A percentile compares a stretch with the other conserved stretches of the same genome.
phyloP scores from a whole-genome alignment of 1,140 invertebrate genomes.

The Aphelinus atriplicis region DNA sequence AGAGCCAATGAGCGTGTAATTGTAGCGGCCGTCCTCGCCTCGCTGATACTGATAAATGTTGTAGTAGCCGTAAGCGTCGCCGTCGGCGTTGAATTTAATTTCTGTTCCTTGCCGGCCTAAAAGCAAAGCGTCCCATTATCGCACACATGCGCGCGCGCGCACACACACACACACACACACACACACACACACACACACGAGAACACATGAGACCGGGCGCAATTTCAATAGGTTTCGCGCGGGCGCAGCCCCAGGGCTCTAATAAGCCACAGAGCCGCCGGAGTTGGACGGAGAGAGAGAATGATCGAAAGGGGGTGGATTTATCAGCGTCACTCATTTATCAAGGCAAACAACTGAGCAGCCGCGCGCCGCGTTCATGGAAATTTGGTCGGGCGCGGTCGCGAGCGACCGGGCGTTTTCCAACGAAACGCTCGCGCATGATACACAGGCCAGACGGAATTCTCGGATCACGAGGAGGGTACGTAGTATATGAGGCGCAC shows the following conservation, averaged over 20 bases:
- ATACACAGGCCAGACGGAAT: no score
- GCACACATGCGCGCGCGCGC: no score
- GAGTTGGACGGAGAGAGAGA: neutral
- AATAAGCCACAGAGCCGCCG: neutral
- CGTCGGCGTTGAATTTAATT: constrained; percentile 73
- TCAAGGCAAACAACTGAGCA: neutral
- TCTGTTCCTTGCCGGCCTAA: constrained; percentile 71
- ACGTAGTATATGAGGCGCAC: no score
- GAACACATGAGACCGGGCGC: no score
- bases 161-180: no score
- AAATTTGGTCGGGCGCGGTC: constrained; percentile 27
- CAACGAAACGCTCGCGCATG: no score
- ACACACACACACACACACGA: no score
- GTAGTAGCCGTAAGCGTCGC: constrained; percentile 75
- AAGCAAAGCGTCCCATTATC: constrained; percentile 24
- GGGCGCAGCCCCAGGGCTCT: no score
- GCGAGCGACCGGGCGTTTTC: neutral
- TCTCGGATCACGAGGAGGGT: no score
- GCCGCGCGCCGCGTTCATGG: neutral
- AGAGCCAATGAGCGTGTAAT: constrained; percentile 72
- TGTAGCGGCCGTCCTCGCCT: constrained; percentile 65
- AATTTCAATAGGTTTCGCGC: no score
- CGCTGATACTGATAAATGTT: constrained; percentile 76
- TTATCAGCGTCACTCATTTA: constrained; percentile 32
- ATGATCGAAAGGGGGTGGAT: neutral